Base-by-base conservation (phyloP, 2,888 invertebrate species). In the Agrochola lychnidis region DNA sequence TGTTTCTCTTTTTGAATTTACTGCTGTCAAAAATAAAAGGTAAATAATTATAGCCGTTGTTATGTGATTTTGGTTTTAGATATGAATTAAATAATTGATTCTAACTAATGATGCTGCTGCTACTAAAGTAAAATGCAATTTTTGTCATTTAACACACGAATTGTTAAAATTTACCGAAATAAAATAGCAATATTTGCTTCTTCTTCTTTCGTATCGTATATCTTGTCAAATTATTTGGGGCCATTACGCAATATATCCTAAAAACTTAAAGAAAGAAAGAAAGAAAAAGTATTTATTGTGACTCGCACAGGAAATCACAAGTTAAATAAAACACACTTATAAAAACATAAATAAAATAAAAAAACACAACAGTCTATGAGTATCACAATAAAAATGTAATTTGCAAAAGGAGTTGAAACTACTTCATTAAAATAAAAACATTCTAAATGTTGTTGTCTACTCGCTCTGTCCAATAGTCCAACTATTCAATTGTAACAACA, bases 1-100 rank as follows among this genome's bases (percentile, higher is more conserved):
- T 61, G 36, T 67, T 68, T 69, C 42, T 63, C 2, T 62, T 67
- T 85, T 45, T 63, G 9, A 77, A 82, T 85, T 73, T 73, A 61
- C 30, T 68, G 36, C 42, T 36, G 40, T 64, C 36, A 63, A 62
- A 57, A 80, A 4, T 68, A 78, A 25, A 42, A 6, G 14, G 14
- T 64, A 51, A 16, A 16, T 48, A 51, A 64, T 68, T 12, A 62
- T 48, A 48, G 45, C 45, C 45, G 45, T 51, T 40, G 4, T 36
- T 19, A 9, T 51, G 14, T 14, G 0, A 5, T 22, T 16, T 10
- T 42, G 5, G n/a, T 63, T 59, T 56, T 19, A 36, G 10, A 25
- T 30, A 45, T 25, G 4, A 0, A 9, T 51, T 22, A 19, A 10
- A 9, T 40, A 10, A 42, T 30, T 0, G 10, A 10, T 68, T 56